Conservation (phyloP, 2,113 vertebrate genomes). For the Colius striatus region DNA sequence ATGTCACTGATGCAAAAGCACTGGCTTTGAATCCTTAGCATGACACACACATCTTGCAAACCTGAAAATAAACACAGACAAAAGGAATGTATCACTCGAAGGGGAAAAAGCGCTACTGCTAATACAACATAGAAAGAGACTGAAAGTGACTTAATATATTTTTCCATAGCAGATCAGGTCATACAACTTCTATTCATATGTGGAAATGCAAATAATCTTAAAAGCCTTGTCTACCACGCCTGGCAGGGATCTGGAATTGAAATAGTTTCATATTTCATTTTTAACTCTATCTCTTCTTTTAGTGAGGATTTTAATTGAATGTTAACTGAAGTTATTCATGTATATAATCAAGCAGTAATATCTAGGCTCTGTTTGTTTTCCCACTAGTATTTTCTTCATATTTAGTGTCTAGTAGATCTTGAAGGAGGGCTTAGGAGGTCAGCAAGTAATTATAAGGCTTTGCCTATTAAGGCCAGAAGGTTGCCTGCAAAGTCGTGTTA, state of each 20-base stretch:
- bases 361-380: not conserved
- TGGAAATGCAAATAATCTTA: not conserved
- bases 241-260: not conserved
- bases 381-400: not conserved
- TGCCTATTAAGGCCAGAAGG: not conserved
- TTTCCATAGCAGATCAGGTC: not conserved
- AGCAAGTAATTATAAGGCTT: not conserved
- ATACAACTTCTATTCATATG: not conserved
- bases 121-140: not conserved
- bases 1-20: slow-evolving; percentile 11
- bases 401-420: not conserved
- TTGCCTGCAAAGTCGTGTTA: not conserved
- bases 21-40: not conserved
- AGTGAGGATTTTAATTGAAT: not conserved
- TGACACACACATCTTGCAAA: not conserved
- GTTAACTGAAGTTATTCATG: not conserved
- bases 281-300: not conserved
- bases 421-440: not conserved
- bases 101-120: not conserved
- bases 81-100: not conserved
- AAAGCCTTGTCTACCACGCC: not conserved
- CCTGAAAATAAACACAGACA: not conserved
- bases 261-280: not conserved
- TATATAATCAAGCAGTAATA: not conserved
- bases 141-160: not conserved